Percentiles rank a stretch among this genome's conserved stretches.
phyloP scores from a whole-genome alignment of 2,113 vertebrate species.

The Oenanthe oenanthe region DNA sequence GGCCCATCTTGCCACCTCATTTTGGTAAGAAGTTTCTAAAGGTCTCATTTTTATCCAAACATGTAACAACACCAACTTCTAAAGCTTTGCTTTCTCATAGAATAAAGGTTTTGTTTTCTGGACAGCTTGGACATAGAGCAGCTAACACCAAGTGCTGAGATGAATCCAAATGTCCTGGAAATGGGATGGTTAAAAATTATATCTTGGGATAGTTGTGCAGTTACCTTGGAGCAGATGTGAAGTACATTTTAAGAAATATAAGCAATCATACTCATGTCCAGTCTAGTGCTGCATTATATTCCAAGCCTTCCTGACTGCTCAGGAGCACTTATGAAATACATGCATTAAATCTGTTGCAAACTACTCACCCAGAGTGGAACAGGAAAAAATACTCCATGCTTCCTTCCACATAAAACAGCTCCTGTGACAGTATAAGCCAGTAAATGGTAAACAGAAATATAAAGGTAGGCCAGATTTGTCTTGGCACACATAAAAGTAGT shows the following conservation, averaged over 20 bases:
- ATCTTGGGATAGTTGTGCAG: background rate
- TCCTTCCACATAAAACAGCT: background rate
- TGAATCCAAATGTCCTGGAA: background rate
- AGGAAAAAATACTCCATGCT: background rate
- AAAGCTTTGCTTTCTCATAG: background rate
- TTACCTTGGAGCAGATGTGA: background rate
- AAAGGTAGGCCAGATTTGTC: conserved; percentile 6
- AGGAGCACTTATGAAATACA: background rate
- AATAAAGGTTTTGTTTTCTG: background rate
- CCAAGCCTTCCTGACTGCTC: background rate
- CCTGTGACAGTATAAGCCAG: background rate
- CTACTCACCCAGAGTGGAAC: background rate
- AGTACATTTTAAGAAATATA: background rate
- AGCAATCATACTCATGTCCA: fast-evolving
- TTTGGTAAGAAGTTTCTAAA: background rate
- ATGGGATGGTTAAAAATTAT: background rate
- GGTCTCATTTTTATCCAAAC: background rate
- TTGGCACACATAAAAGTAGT: conserved; percentile 19
- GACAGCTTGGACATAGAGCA: background rate
- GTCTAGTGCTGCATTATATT: background rate
- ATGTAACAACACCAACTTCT: background rate
- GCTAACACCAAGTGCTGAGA: background rate
- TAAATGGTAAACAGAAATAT: conserved; percentile 30
- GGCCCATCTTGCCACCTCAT: background rate
- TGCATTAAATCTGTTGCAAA: background rate